Base-by-base conservation (phyloP, 1,140 invertebrate species). In the Pissodes strobi region DNA sequence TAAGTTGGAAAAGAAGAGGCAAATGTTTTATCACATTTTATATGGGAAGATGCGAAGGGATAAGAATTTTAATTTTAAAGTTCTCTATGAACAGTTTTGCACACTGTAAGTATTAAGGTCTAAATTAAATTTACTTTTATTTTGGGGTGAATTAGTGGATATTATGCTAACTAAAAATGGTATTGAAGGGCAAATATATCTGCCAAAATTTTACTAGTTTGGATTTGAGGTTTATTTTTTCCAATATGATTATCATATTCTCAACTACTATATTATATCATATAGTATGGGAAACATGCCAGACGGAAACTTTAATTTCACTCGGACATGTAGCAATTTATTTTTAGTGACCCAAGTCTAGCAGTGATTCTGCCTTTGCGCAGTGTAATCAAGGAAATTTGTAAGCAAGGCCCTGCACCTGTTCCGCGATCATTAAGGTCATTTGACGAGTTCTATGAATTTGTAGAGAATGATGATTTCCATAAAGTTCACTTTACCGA, bases 21-120 rank as follows among this genome's bases (percentile, higher is more conserved):
- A 74, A 30, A 74, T 76, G 63, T 74, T 74, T 53, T 69, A 69
- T 9, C 48, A 69, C 41, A 55, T 74, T n/a, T 70, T 76, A 64
- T 68, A 67, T 22, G 58, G 58, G 45, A 67, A 69, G 52, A 72
- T 76, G 67, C 68, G 70, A 37, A 65, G 41, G 13, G 72, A 76
- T 43, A 72, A 68, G 68, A 66, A 56, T 9, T 57, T 76, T 17
- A 76, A 72, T 48, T 71, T 74, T 39, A 64, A 67, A 49, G 48
- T 17, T 39, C 56, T 72, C 38, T 76, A 76, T 41, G 73, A 76
- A 17, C 53, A 74, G 22, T 56, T 74, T 49, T 74, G 72, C 41
- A 49, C 53, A 53, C 30, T 67, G 72, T 72, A 66, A 68, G 67
- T 70, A 21, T n/a, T 21, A 1, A 9, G 22, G 4, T 53, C 4